Percentiles rank a stretch among this genome's conserved stretches.
Evolutionary conservation across 1,140 invertebrate genomes (phyloP).

Genomic region (Aphis craccivora): DNA sequence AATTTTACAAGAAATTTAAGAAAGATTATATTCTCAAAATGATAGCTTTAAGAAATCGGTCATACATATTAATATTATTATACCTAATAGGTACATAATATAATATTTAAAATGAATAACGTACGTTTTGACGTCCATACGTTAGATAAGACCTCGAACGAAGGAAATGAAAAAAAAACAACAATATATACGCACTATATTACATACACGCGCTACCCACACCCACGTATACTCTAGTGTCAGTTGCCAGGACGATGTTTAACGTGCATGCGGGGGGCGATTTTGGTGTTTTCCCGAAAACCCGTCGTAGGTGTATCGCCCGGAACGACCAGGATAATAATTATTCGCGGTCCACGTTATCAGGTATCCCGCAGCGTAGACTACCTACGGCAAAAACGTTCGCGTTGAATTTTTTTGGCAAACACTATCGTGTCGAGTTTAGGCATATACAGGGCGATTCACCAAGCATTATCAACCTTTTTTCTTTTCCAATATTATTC

Average conservation of each 20-base stretch:
- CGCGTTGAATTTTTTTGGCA: conserved; percentile 7
- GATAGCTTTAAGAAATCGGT: neutral
- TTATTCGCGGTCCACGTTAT: conserved; percentile 19
- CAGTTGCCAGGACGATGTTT: conserved; percentile 13
- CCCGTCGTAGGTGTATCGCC: neutral
- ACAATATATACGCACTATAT: neutral
- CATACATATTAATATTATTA: neutral
- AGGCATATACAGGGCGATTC: neutral
- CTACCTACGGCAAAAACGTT: neutral
- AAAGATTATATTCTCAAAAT: too few relatives aligned
- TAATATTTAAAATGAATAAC: neutral
- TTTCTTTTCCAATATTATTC: too few relatives aligned
- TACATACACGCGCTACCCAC: neutral
- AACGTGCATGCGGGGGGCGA: neutral
- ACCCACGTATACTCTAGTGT: neutral
- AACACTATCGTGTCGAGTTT: conserved; percentile 8
- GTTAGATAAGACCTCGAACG: neutral
- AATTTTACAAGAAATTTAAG: too few relatives aligned
- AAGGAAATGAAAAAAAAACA: neutral
- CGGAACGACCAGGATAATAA: neutral
- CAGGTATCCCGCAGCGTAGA: conserved; percentile 11
- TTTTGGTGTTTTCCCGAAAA: neutral
- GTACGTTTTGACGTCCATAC: neutral
- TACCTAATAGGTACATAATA: neutral
- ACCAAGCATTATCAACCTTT: too few relatives aligned